A percentile compares a stretch with the other conserved stretches of the same genome.
phyloP scores from a whole-genome alignment of 2,113 vertebrate species.

The Cathartes aura region DNA sequence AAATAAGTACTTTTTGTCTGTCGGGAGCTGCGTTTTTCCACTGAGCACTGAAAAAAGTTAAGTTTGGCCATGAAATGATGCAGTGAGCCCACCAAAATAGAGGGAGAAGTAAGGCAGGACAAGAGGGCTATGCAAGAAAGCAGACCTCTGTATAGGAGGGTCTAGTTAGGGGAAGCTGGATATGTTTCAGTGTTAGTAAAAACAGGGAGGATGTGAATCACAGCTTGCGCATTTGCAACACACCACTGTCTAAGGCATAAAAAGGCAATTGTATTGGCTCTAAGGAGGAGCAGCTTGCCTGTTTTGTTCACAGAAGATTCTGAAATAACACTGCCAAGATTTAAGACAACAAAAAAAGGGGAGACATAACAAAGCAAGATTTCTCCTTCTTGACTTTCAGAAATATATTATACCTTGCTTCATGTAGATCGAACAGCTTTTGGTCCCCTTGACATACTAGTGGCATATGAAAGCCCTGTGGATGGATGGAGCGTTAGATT shows the following conservation, averaged over 20 bases:
- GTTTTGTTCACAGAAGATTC: constrained; percentile 48
- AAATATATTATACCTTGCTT: constrained; percentile 37
- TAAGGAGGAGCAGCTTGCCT: neutral
- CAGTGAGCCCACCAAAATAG: neutral
- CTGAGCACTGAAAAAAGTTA: neutral
- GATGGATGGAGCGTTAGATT: constrained; percentile 69
- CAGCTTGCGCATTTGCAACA: constrained; percentile 6
- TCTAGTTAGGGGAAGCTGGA: neutral
- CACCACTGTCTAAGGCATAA: constrained; percentile 17
- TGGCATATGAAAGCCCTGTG: constrained; percentile 61
- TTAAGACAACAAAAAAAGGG: neutral
- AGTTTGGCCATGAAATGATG: neutral
- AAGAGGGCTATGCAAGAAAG: neutral
- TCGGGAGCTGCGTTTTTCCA: neutral
- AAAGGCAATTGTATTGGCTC: constrained; percentile 48
- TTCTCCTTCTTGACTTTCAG: constrained; percentile 15
- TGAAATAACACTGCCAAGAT: constrained; percentile 17
- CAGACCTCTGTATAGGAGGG: neutral
- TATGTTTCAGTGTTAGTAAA: constrained; percentile 4
- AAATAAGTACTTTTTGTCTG: neutral
- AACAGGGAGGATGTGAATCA: constrained; percentile 18
- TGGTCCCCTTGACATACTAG: constrained; percentile 14
- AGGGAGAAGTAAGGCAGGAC: neutral
- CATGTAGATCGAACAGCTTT: constrained; percentile 12
- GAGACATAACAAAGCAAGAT: neutral